These are phyloP conservation scores for Oligia fasciuncula DNA, from an alignment of 2,888 invertebrate species.

Conservation along the genomic window DNA sequence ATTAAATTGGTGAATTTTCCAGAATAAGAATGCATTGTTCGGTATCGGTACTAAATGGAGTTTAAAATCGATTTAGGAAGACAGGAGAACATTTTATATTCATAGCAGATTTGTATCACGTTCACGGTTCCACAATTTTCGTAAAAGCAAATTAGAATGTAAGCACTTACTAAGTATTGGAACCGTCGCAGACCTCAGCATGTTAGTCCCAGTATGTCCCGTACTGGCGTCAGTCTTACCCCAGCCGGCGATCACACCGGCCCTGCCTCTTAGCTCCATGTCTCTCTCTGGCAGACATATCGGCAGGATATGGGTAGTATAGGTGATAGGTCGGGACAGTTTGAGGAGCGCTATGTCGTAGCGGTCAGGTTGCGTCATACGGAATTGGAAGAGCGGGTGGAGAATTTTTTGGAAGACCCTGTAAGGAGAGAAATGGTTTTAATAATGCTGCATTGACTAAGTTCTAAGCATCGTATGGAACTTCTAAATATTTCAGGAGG, in stretches of 20 bases:
- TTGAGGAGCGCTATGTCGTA: slow-evolving; percentile 94
- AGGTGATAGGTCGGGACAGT: slow-evolving; percentile 92
- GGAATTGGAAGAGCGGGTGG: slow-evolving; percentile 95
- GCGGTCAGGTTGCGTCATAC: slow-evolving; percentile 95
- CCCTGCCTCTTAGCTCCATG: slow-evolving; percentile 80
- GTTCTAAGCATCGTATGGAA: too few species aligned
- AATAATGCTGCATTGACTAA: too few species aligned
- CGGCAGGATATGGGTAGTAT: slow-evolving; percentile 93
- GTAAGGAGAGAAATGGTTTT: slow-evolving; percentile 31
- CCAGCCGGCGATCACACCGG: slow-evolving; percentile 94
- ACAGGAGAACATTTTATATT: too few species aligned
- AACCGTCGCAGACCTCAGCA: slow-evolving; percentile 94
- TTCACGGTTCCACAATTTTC: too few species aligned
- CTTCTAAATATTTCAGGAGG: too few species aligned
- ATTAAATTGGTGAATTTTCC: too few species aligned
- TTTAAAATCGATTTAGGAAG: too few species aligned
- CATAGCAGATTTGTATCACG: too few species aligned
- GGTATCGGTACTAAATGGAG: too few species aligned
- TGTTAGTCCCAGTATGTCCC: slow-evolving; percentile 94
- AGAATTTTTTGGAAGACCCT: slow-evolving; percentile 93
- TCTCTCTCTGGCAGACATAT: slow-evolving; percentile 93
- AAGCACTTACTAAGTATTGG: slow-evolving; percentile 93
- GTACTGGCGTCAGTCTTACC: slow-evolving; percentile 94
- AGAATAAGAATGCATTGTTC: too few species aligned
- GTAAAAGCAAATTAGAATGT: too few species aligned